Conservation (phyloP, 1,140 invertebrate genomes). For the Diploscapter pachys region DNA sequence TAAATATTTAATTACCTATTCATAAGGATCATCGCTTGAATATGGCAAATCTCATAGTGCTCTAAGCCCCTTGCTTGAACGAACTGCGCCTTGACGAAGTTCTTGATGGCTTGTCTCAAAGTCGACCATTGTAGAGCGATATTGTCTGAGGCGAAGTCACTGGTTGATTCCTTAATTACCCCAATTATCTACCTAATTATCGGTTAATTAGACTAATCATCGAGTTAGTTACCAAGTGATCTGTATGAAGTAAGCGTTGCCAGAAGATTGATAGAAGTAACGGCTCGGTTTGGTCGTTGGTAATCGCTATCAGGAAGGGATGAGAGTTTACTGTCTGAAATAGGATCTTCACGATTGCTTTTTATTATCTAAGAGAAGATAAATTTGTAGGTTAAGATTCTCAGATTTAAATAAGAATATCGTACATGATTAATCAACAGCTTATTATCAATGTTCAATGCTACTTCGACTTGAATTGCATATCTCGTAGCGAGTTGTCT, state of each 20-base stretch:
- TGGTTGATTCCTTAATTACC: background rate
- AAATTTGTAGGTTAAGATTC: too few relatives aligned
- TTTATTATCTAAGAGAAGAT: background rate
- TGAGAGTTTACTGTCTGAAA: conserved; percentile 39
- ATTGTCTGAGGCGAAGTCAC: background rate
- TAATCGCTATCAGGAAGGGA: conserved; percentile 42
- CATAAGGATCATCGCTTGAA: conserved; percentile 38
- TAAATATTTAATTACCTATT: conserved; percentile 11
- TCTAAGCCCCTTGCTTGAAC: conserved; percentile 29
- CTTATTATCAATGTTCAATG: conserved; percentile 36
- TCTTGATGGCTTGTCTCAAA: conserved; percentile 23
- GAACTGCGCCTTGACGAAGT: conserved; percentile 39
- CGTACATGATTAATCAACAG: conserved; percentile 34
- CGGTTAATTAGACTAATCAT: background rate
- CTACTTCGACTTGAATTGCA: conserved; percentile 36
- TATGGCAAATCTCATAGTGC: conserved; percentile 33
- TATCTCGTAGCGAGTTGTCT: conserved; percentile 39
- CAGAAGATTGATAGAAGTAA: conserved; percentile 39
- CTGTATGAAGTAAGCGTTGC: conserved; percentile 31
- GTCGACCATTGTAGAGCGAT: conserved; percentile 8
- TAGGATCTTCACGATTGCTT: background rate
- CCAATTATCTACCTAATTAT: background rate
- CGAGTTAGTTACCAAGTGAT: conserved; percentile 14
- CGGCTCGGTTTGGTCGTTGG: conserved; percentile 40
- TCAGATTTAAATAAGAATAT: background rate